Percentiles rank a stretch among this genome's conserved stretches.
Conservation (phyloP, 1,140 invertebrate genomes). For the Formica exsecta region DNA sequence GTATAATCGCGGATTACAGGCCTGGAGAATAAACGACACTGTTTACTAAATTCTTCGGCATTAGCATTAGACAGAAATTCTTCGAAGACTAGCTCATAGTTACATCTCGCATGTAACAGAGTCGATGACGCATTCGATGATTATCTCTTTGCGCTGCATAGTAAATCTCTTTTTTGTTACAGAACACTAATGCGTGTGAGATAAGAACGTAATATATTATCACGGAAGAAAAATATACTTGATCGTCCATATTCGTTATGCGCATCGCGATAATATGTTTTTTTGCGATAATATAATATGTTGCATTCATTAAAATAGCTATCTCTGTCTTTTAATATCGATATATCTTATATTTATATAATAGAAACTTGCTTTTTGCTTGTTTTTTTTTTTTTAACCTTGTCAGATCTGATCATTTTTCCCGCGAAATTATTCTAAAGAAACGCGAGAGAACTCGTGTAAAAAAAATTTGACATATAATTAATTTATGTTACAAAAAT, state of each 20-base stretch:
- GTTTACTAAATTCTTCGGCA: conserved; percentile 78
- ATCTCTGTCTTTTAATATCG: no score
- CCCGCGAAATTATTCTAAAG: no score
- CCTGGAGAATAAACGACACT: conserved; percentile 72
- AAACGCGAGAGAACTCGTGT: no score
- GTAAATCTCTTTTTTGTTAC: neutral
- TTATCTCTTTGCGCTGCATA: neutral
- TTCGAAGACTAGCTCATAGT: conserved; percentile 61
- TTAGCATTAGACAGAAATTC: conserved; percentile 61
- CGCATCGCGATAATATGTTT: no score
- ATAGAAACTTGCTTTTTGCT: no score
- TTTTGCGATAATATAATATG: no score
- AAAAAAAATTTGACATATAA: no score
- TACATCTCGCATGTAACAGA: conserved; percentile 16
- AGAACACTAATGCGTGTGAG: neutral
- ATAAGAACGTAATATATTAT: neutral
- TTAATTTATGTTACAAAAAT: no score
- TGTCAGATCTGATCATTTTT: no score
- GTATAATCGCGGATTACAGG: conserved; percentile 66
- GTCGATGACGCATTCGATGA: conserved; percentile 10
- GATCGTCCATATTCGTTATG: neutral
- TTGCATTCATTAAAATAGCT: no score
- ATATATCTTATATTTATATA: no score
- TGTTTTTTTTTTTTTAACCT: no score
- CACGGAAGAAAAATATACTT: neutral